These are phyloP conservation scores for Varanus salvator DNA, from an alignment of 2,113 vertebrate species.

Conservation along the genomic window DNA sequence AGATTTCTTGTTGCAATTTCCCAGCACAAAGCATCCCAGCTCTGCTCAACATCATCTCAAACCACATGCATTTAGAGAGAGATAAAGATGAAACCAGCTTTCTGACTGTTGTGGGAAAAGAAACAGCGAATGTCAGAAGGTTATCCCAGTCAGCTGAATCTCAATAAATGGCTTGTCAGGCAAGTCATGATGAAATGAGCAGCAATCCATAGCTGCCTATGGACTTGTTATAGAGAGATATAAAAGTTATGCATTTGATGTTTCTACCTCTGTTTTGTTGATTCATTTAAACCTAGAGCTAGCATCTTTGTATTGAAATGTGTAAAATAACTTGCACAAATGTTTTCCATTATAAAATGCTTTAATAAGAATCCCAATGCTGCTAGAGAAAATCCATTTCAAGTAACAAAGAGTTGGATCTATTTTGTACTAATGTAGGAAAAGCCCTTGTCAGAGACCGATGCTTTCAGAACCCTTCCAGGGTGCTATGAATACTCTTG, in stretches of 20 bases:
- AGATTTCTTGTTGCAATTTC: constrained; percentile 58
- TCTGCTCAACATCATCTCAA: constrained; percentile 67
- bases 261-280: background rate
- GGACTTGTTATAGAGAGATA: constrained; percentile 38
- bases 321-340: background rate
- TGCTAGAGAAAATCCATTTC: too few relatives aligned
- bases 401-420: too few relatives aligned
- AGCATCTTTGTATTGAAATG: background rate
- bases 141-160: constrained; percentile 53
- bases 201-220: constrained; percentile 28
- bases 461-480: background rate
- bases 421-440: background rate
- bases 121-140: constrained; percentile 58
- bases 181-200: constrained; percentile 33
- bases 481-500: background rate
- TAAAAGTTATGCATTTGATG: constrained; percentile 48
- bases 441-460: too few relatives aligned
- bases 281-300: background rate
- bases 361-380: background rate
- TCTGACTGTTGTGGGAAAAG: constrained; percentile 64
- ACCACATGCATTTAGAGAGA: constrained; percentile 52
- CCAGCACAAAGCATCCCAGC: constrained; percentile 47
- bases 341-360: background rate
- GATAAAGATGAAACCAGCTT: constrained; percentile 68
- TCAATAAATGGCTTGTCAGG: constrained; percentile 63